Percentiles rank a stretch among this genome's conserved stretches.
Conservation (phyloP, 2,797 vertebrate species). For the Liparis tanakae region DNA sequence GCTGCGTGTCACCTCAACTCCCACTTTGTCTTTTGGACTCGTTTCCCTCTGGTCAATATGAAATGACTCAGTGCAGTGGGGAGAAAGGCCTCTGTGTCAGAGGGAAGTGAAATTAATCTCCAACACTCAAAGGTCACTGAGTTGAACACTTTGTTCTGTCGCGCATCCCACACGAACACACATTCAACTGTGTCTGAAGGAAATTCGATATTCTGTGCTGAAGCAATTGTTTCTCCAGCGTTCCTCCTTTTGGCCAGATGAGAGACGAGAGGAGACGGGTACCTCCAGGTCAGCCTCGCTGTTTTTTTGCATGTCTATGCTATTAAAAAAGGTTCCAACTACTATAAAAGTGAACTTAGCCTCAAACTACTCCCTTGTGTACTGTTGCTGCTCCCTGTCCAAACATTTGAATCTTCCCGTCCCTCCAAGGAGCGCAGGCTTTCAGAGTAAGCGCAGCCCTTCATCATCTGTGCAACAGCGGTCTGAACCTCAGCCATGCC, state of each 20-base stretch:
- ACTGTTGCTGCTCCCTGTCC: neutral
- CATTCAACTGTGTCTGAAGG: constrained; percentile 20
- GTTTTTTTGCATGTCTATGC: neutral
- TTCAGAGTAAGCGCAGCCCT: constrained; percentile 17
- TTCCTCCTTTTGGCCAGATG: constrained; percentile 14
- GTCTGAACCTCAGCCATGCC: constrained; percentile 41
- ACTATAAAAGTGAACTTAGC: neutral
- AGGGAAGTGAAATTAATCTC: constrained; percentile 39
- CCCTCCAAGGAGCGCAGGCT: constrained; percentile 14
- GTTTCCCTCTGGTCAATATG: constrained; percentile 49
- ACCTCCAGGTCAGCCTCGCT: neutral
- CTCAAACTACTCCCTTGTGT: neutral
- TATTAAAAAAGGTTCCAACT: neutral
- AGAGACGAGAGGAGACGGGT: neutral
- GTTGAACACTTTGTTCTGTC: constrained; percentile 39
- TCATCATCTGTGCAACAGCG: constrained; percentile 50
- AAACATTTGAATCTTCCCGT: constrained; percentile 32
- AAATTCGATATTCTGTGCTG: constrained; percentile 21
- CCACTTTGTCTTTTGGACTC: constrained; percentile 49
- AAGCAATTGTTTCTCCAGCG: neutral
- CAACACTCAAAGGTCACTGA: constrained; percentile 27
- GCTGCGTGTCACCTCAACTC: constrained; percentile 72
- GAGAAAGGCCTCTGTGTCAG: constrained; percentile 33
- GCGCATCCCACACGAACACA: constrained; percentile 20
- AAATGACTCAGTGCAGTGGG: constrained; percentile 44